Conservation (phyloP, 2,888 invertebrate genomes). For the Acleris emargana region DNA sequence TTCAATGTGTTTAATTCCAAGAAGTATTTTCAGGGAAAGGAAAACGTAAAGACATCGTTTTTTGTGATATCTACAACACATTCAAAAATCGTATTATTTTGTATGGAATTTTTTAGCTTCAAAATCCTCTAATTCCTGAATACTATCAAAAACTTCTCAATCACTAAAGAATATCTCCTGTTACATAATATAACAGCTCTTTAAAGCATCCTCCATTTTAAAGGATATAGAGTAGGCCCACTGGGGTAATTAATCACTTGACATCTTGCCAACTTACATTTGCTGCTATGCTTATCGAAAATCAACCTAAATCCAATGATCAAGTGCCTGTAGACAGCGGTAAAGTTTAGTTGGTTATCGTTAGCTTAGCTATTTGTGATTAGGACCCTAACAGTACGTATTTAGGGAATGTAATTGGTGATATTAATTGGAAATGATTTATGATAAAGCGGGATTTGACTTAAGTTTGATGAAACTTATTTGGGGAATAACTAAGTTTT, state of each 20-base stretch:
- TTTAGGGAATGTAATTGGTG: constrained; percentile 23
- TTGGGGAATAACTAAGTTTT: background rate
- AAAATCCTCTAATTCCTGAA: too few relatives aligned
- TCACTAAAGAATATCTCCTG: background rate
- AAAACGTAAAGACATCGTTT: too few relatives aligned
- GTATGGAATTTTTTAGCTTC: too few relatives aligned
- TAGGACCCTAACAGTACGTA: constrained; percentile 29
- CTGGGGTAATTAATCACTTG: constrained; percentile 22
- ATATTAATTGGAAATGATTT: constrained; percentile 33
- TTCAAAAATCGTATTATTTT: too few relatives aligned
- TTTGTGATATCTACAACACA: too few relatives aligned
- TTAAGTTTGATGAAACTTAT: constrained; percentile 14
- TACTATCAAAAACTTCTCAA: background rate
- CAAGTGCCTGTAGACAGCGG: background rate
- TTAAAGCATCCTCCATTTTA: constrained; percentile 3
- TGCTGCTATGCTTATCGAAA: constrained; percentile 14
- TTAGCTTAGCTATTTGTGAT: constrained; percentile 32
- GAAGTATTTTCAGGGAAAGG: too few relatives aligned
- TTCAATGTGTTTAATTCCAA: too few relatives aligned
- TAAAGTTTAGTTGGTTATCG: constrained; percentile 18
- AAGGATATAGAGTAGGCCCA: constrained; percentile 2
- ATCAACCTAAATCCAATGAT: background rate
- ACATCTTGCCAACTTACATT: constrained; percentile 11
- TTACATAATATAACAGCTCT: background rate
- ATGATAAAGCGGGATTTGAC: constrained; percentile 14